phyloP scores from a whole-genome alignment of 2,113 vertebrate genomes.

The Ondatra zibethicus region DNA sequence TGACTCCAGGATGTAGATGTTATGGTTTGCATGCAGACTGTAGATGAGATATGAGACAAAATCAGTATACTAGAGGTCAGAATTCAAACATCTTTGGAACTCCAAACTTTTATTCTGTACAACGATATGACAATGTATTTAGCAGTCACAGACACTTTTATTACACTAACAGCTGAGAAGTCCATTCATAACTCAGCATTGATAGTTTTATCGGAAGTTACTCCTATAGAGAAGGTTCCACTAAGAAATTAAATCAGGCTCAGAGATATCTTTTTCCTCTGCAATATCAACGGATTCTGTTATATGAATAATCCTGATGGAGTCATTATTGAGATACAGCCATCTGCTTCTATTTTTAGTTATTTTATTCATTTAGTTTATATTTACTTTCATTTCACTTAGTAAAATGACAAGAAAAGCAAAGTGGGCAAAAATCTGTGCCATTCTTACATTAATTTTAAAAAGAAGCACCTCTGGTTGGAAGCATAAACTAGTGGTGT shows the following conservation, averaged over 20 bases:
- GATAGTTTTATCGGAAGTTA: not conserved
- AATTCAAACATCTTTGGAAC: not conserved
- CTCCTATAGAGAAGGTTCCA: not conserved
- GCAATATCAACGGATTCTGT: not conserved
- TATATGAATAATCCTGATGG: not conserved
- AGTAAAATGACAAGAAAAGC: conserved; percentile 47
- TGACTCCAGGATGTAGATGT: not conserved
- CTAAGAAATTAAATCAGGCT: not conserved
- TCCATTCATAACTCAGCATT: not conserved
- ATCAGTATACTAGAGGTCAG: not conserved
- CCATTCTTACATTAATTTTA: conserved; percentile 5
- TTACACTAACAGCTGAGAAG: not conserved
- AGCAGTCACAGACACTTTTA: not conserved
- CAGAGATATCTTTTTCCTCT: not conserved
- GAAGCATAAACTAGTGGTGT: not conserved
- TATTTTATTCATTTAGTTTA: not conserved
- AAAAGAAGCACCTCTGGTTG: not conserved
- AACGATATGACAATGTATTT: not conserved
- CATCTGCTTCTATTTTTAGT: not conserved
- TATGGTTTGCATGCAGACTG: not conserved
- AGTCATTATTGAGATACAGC: not conserved
- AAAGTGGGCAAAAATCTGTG: not conserved
- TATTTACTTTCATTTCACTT: not conserved
- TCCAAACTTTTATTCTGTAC: not conserved
- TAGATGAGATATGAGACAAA: not conserved